Evolutionary conservation across 2,113 vertebrate genomes (phyloP).

Genomic region (Phylloscopus trochiloides): DNA sequence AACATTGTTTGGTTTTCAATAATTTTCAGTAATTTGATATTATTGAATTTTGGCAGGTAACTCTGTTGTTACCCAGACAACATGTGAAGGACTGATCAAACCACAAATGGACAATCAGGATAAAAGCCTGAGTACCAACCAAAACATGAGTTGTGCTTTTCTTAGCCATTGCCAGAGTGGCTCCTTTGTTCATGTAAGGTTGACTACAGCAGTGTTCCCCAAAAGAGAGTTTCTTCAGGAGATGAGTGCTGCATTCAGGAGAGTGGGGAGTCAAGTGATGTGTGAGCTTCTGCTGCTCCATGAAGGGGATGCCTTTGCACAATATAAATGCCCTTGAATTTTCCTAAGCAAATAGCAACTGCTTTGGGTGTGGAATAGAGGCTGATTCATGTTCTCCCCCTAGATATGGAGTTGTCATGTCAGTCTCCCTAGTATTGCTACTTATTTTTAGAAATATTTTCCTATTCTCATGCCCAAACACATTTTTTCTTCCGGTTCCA

Average conservation of each 20-base stretch:
- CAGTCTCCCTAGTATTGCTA: not conserved
- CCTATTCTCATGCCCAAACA: not conserved
- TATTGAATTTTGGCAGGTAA: not conserved
- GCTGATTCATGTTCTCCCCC: not conserved
- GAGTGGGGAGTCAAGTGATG: not conserved
- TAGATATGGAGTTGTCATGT: not conserved
- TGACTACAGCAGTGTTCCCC: not conserved
- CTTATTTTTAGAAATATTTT: not conserved
- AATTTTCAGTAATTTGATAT: not conserved
- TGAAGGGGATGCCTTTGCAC: not conserved
- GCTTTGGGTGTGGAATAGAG: not conserved
- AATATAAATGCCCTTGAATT: not conserved
- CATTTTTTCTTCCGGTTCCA: not conserved
- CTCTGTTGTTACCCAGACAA: not conserved
- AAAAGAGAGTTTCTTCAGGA: not conserved
- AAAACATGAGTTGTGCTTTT: not conserved
- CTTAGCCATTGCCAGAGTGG: rapidly evolving
- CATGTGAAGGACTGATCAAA: not conserved
- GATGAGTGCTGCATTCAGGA: not conserved
- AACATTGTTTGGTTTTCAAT: not conserved
- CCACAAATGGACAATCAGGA: not conserved
- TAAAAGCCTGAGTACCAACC: not conserved
- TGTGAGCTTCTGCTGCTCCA: not conserved
- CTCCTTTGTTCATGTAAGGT: not conserved
- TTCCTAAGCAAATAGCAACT: not conserved